Base-by-base conservation (phyloP, 1,140 invertebrate species). In the Triops cancriformis region DNA sequence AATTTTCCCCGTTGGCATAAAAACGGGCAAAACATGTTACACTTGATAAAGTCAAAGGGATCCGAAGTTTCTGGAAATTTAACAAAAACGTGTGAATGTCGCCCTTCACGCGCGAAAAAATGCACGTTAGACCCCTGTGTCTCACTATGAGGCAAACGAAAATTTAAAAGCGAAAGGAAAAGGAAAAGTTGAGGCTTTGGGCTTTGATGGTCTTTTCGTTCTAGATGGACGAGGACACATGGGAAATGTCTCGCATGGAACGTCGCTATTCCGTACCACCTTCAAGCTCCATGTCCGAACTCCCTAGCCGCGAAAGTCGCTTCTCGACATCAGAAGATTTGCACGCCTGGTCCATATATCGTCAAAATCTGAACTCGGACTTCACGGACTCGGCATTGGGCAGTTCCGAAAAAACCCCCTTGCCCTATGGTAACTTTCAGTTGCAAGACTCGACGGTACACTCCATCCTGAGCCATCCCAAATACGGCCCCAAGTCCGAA, bases 331-430 rank as follows among this genome's bases (percentile, higher is more conserved):
- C 92, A 31, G 94, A 96, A 83, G 94, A 97, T 85, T 87, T 97
- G 76, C 95, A 97, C 85, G 95, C 95, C 73, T 97, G 95, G 95
- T 95, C 94, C 75, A 96, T 97, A 83, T 97, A 96, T 86, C 91
- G 95, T 82, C 95, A 97, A 90, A 97, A 97, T 84, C 86, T 97
- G 41, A 97, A 97, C 85, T 96, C 94, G 0, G 95, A 97, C 84
- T 96, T 97, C 83, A 96, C 94, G 74, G 95, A 97, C 83, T 95
- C 93, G 51, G 95, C 95, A 0, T 86, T 97, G 26, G 94, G 94
- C 31, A 94, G 92, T 43, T 92, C 92, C 26, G 94, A 95, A 82
- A 95, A 96, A 84, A 93, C 92, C 79, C 93, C 93, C 9, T 86
- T 95, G 79, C 94, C 94, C 31, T 96, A 96, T 86, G 94, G 94